Evolutionary conservation across 1,140 invertebrate genomes (phyloP).

Genomic region (Hyles euphorbiae): DNA sequence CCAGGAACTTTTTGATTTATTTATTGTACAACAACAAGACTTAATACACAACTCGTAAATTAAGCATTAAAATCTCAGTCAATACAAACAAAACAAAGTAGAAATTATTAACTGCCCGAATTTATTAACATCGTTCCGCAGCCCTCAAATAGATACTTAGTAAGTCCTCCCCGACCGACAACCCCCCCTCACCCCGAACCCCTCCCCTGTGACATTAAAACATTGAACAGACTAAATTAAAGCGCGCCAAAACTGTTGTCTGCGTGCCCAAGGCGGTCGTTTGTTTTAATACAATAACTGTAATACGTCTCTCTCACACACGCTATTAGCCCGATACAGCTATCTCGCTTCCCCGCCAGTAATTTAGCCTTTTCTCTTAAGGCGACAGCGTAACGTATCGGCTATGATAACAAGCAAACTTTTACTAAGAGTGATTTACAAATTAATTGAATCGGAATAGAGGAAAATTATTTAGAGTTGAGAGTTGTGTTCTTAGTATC

Average conservation of each 20-base stretch:
- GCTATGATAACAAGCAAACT: constrained; percentile 20
- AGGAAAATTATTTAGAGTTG: no score
- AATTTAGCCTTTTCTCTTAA: constrained; percentile 60
- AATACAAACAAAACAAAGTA: constrained; percentile 43
- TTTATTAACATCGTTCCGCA: constrained; percentile 65
- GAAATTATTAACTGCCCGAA: constrained; percentile 66
- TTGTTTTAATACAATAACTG: constrained; percentile 73
- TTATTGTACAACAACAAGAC: no score
- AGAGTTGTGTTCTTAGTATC: no score
- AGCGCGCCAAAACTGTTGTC: constrained; percentile 70
- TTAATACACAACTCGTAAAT: no score
- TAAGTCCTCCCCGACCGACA: constrained; percentile 30
- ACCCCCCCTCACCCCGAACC: constrained; percentile 14
- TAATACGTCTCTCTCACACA: constrained; percentile 52
- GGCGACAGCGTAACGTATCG: constrained; percentile 49
- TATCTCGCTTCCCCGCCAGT: constrained; percentile 39
- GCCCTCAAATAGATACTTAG: constrained; percentile 73
- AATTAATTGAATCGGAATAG: constrained; percentile 16
- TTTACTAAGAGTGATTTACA: constrained; percentile 18
- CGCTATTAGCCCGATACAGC: constrained; percentile 28
- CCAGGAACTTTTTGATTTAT: no score
- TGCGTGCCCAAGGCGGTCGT: constrained; percentile 67
- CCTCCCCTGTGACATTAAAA: constrained; percentile 60
- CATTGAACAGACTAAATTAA: constrained; percentile 71
- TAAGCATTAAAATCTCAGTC: not conserved